Percentiles rank a stretch among this genome's conserved stretches.
Evolutionary conservation across 2,797 vertebrate genomes (phyloP).

Genomic region (Semaprochilodus insignis): DNA sequence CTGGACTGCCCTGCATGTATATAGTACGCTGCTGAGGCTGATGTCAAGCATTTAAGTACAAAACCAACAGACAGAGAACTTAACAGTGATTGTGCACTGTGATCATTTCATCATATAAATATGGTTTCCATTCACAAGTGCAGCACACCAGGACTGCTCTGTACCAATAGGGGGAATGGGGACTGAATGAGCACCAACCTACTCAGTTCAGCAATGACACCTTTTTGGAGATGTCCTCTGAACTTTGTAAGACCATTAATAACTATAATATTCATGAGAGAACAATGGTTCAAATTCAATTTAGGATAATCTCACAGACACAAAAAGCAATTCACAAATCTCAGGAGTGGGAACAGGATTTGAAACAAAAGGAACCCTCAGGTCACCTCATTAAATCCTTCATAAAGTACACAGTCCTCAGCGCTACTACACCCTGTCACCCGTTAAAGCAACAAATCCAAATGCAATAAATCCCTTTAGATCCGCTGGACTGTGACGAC

Average conservation of each 20-base stretch:
- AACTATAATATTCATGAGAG: neutral
- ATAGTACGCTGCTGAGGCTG: no score
- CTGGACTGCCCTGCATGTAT: no score
- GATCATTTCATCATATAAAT: neutral
- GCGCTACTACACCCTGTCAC: constrained; percentile 22
- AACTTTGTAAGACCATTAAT: neutral
- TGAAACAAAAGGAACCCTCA: neutral
- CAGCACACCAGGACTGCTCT: neutral
- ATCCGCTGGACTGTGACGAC: constrained; percentile 31
- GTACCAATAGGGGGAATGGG: neutral
- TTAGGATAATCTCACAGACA: neutral
- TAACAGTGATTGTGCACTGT: neutral
- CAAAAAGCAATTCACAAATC: neutral
- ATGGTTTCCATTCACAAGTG: neutral
- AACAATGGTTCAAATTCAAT: constrained; percentile 5
- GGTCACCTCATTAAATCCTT: constrained; percentile 41
- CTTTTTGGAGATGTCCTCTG: neutral
- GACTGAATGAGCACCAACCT: neutral
- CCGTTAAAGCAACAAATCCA: constrained; percentile 26
- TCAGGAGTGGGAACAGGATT: neutral
- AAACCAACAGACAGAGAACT: constrained; percentile 18
- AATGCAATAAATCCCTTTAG: constrained; percentile 39
- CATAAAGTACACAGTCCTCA: constrained; percentile 28
- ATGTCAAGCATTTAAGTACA: constrained; percentile 12
- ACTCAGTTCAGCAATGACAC: neutral